Base-by-base conservation (phyloP, 2,113 vertebrate species). In the Prunella himalayana region DNA sequence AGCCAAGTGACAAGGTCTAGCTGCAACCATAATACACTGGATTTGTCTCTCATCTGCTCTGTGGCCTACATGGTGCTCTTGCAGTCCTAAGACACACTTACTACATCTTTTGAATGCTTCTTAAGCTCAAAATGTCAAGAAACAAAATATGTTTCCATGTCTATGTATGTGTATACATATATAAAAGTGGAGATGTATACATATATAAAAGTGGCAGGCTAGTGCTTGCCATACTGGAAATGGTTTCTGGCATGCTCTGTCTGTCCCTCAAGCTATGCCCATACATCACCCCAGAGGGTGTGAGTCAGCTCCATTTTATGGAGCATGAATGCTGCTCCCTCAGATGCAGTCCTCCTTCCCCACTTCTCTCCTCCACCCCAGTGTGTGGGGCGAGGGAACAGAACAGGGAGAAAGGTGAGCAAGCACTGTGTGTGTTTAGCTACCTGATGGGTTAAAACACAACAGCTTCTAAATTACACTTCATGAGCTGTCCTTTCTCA, bases 331-430 rank as follows among this genome's bases (percentile, higher is more conserved):
- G 10, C 11, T 66, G 18, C 7, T 65, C 20, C 31, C 31, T 88
- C 31, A 44, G 39, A 78, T 7, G 15, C 45, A 93, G 23, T 44
- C 16, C 33, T 57, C 9, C 27, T 45, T 50, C 45, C n/a, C 2
- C 12, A 23, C 1, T 49, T 54, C 39, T 60, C 53, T 60, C 18
- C 10, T 7, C 7, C 7, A 10, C 24, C n/a, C 21, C 30, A 47
- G 24, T 28, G 53, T 16, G n/a, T 60, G n/a, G 13, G 4, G 15
- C 0, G 0, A 9, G 24, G 13, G 11, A 82, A 59, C 39, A 60
- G n/a, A 45, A 89, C 28, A 75, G 20, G 15, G 24, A 33, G 51
- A 30, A 60, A 31, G 20, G 22, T 0, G 1, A 72, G 18, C 25
- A 53, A 85, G 60, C 11, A 41, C 15, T 30, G 24, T 35, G 41